These are phyloP conservation scores for Exaiptasia diaphana DNA, from an alignment of 64 coral and sea anemone species.

Conservation along the genomic window DNA sequence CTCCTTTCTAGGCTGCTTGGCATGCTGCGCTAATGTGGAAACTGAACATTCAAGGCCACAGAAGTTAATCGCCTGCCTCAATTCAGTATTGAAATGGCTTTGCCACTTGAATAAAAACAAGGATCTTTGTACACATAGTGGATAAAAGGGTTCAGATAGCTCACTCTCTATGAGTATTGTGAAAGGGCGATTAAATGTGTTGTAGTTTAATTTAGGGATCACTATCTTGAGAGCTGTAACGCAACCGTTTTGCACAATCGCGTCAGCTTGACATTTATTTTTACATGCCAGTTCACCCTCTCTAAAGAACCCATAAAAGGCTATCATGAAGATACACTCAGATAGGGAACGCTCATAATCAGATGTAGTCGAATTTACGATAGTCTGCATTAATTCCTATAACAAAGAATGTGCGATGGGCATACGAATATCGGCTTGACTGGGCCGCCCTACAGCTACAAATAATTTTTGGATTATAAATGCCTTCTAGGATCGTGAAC, in stretches of 20 bases:
- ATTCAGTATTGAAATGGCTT: background rate
- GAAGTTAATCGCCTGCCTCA: background rate
- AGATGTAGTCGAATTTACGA: background rate
- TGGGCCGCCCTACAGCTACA: background rate
- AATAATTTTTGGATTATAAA: slow-evolving; percentile 22
- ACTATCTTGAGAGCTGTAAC: slow-evolving; percentile 19
- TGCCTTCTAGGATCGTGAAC: background rate
- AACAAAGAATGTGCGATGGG: background rate
- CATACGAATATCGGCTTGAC: background rate
- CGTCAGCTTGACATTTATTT: background rate
- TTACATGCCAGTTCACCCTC: background rate
- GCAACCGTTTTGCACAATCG: background rate
- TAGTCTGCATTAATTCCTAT: background rate
- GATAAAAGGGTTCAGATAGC: slow-evolving; percentile 6
- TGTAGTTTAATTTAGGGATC: background rate
- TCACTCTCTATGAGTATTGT: background rate
- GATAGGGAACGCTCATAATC: slow-evolving; percentile 6
- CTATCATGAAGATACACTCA: background rate
- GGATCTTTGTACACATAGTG: background rate
- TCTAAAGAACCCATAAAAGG: slow-evolving; percentile 30
- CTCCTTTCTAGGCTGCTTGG: background rate
- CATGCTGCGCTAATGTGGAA: background rate
- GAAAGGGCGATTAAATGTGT: background rate
- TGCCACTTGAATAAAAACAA: slow-evolving; percentile 6
- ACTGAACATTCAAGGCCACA: background rate